These are phyloP conservation scores for Anser cygnoides DNA, from an alignment of 2,113 vertebrate species.

Conservation along the genomic window DNA sequence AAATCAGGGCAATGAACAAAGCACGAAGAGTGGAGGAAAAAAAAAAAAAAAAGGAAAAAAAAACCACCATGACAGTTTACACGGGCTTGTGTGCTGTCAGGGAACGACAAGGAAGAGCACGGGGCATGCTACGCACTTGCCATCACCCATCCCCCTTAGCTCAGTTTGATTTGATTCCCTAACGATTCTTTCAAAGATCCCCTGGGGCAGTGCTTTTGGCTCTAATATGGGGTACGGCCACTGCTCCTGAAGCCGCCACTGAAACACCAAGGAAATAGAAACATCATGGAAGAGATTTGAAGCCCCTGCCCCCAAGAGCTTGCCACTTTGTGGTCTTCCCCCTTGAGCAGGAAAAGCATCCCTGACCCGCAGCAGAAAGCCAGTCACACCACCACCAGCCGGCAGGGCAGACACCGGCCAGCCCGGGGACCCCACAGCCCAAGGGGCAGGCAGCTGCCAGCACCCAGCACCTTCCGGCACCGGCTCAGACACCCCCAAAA, in stretches of 20 bases:
- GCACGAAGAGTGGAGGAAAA: not conserved
- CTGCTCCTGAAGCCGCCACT: not conserved
- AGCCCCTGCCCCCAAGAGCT: not conserved
- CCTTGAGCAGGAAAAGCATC: not conserved
- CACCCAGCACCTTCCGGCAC: not conserved
- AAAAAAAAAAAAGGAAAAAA: not conserved
- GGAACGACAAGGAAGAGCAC: not conserved
- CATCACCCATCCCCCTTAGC: not conserved
- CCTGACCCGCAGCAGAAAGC: not conserved
- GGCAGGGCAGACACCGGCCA: not conserved
- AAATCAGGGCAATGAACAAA: not conserved
- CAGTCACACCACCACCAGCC: not conserved
- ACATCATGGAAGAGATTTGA: not conserved
- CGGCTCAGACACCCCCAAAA: not conserved
- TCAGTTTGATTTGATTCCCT: not conserved
- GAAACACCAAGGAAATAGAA: not conserved
- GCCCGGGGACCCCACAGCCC: too few relatives aligned
- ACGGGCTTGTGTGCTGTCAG: not conserved
- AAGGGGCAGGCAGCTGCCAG: fast-evolving
- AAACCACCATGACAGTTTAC: not conserved
- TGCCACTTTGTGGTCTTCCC: not conserved
- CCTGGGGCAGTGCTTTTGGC: not conserved
- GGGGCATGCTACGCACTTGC: not conserved
- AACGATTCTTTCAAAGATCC: not conserved
- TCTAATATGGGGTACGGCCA: not conserved